A percentile compares a stretch with the other conserved stretches of the same genome.
phyloP scores from a whole-genome alignment of 30 jellyfish, hydroid and myxozoan species.

The Aurelia aurita region DNA sequence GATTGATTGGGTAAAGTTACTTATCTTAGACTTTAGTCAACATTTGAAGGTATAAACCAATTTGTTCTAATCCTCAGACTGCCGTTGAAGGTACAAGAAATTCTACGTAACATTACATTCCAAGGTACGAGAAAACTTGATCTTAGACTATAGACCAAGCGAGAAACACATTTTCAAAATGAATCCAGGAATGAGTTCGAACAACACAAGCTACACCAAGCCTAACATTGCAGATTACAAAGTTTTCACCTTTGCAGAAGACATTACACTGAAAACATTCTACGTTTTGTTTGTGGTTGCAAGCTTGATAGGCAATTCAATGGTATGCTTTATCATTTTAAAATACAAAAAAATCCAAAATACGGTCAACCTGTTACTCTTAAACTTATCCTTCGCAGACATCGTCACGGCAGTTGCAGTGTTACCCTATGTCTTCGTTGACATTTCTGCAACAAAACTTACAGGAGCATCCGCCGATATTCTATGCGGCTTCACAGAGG shows the following conservation, averaged over 20 bases:
- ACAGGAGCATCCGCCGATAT: slow-evolving; percentile 73
- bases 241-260: slow-evolving; percentile 61
- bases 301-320: slow-evolving; percentile 69
- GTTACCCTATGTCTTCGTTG: slow-evolving; percentile 79
- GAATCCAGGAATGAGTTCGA: too few relatives aligned
- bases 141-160: too few relatives aligned
- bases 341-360: slow-evolving; percentile 65
- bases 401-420: slow-evolving; percentile 75
- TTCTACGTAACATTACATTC: too few relatives aligned
- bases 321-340: slow-evolving; percentile 78
- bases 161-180: too few relatives aligned
- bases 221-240: background rate
- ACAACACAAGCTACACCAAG: background rate
- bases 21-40: too few relatives aligned
- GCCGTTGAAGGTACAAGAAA: too few relatives aligned
- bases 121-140: too few relatives aligned
- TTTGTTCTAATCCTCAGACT: too few relatives aligned
- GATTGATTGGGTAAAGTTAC: too few relatives aligned
- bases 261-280: slow-evolving; percentile 43
- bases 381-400: slow-evolving; percentile 87
- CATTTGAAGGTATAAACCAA: too few relatives aligned
- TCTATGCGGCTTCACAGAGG: slow-evolving; percentile 91
- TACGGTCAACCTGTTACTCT: slow-evolving; percentile 75
- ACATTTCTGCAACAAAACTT: slow-evolving; percentile 43
- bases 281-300: slow-evolving; percentile 51